These are phyloP conservation scores for Pseudococcus longispinus DNA, from an alignment of 2,888 invertebrate species.

Conservation along the genomic window DNA sequence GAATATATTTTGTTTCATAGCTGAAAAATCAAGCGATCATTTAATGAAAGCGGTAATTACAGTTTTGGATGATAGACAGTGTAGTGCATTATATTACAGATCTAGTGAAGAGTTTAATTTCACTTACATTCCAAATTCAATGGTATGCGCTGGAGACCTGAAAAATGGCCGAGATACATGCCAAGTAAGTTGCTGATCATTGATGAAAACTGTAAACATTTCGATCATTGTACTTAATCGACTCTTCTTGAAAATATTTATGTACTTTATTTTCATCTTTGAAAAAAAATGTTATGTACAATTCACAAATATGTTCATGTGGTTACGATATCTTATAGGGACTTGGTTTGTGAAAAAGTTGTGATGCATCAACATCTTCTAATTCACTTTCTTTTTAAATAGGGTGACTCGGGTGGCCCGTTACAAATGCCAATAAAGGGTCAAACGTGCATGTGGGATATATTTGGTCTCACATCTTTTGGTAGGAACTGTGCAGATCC, in stretches of 20 bases:
- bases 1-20: constrained; percentile 23
- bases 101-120: background rate
- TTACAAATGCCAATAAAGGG: constrained; percentile 63
- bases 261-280: too few relatives aligned
- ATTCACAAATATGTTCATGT: too few relatives aligned
- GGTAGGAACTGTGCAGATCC: background rate
- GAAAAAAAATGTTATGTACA: too few relatives aligned
- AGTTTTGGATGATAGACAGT: constrained; percentile 47
- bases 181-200: constrained; percentile 54
- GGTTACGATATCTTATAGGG: too few relatives aligned
- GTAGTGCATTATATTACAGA: constrained; percentile 23
- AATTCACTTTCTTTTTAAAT: background rate
- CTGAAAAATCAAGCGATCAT: constrained; percentile 43
- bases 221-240: too few relatives aligned
- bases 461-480: background rate
- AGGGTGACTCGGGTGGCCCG: constrained; percentile 82
- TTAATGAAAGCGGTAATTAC: constrained; percentile 58
- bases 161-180: constrained; percentile 65
- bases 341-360: too few relatives aligned
- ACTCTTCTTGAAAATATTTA: too few relatives aligned
- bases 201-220: background rate
- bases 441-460: constrained; percentile 55
- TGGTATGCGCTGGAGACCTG: constrained; percentile 64
- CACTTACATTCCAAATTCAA: constrained; percentile 59
- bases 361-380: too few relatives aligned